Evolutionary conservation across 1,140 invertebrate genomes (phyloP).

Genomic region (Palaemon carinicauda): DNA sequence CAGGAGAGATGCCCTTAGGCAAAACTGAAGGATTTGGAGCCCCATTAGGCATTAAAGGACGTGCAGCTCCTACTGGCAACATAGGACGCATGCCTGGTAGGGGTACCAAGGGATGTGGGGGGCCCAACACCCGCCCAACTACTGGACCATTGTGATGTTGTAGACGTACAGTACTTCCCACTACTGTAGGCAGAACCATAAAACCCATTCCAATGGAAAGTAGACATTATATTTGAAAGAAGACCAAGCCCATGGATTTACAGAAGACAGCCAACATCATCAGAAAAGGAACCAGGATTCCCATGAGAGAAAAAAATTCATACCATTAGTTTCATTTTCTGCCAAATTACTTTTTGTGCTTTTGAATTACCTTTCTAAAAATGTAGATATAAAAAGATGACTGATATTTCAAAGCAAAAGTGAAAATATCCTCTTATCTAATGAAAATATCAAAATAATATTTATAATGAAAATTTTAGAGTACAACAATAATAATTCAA

Average conservation of each 20-base stretch:
- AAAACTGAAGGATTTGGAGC: background rate
- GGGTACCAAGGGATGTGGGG: slow-evolving; percentile 11
- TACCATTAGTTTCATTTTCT: background rate
- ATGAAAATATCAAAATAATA: too few relatives aligned
- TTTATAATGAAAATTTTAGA: too few relatives aligned
- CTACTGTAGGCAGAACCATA: slow-evolving; percentile 4
- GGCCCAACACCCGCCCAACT: slow-evolving; percentile 37
- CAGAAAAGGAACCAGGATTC: background rate
- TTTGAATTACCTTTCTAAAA: too few relatives aligned
- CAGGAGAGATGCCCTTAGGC: background rate
- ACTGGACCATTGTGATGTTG: slow-evolving; percentile 29
- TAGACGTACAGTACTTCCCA: slow-evolving; percentile 35
- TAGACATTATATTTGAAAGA: background rate
- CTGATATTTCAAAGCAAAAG: too few relatives aligned
- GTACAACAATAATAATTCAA: too few relatives aligned
- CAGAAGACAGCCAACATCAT: background rate
- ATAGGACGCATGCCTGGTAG: background rate
- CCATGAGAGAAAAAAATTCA: background rate
- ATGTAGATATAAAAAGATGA: too few relatives aligned
- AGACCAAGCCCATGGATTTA: background rate
- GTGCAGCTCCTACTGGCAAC: too few relatives aligned
- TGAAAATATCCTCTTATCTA: too few relatives aligned
- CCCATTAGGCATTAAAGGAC: too few relatives aligned
- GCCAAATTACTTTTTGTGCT: too few relatives aligned
- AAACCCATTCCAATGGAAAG: background rate